Conservation (phyloP, 2,797 vertebrate genomes). For the Mus spretus region DNA sequence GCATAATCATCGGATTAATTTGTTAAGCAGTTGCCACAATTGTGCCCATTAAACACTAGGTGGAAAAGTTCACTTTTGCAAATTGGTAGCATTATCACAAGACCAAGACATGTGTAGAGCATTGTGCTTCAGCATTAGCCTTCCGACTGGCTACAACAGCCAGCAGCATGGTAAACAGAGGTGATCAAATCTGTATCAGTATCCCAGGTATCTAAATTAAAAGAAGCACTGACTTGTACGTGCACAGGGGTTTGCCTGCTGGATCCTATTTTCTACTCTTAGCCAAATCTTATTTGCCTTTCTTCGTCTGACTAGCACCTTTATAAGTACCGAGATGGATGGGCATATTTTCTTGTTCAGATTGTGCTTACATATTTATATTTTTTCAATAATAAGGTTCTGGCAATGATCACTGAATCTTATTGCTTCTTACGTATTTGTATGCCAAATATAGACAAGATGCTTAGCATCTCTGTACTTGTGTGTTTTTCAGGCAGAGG, state of each 20-base stretch:
- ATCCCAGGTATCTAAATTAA: not conserved
- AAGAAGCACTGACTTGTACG: not conserved
- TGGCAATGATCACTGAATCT: not conserved
- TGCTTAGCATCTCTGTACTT: conserved; percentile 62
- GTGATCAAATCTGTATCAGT: not conserved
- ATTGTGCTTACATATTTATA: not conserved
- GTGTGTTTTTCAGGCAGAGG: conserved; percentile 93
- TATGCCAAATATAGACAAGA: conserved; percentile 11
- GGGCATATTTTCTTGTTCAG: conserved; percentile 8
- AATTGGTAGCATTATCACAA: not conserved
- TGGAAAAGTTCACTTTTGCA: not conserved
- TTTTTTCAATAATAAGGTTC: conserved; percentile 26
- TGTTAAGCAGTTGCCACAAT: not conserved
- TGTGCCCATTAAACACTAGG: not conserved
- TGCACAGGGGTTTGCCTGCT: not conserved
- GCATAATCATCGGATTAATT: not conserved
- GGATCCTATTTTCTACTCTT: not conserved
- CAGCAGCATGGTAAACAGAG: not conserved
- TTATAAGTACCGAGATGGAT: not conserved
- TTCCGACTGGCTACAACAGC: not conserved
- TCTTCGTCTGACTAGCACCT: conserved; percentile 21
- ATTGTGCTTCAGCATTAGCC: not conserved
- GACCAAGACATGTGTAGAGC: not conserved
- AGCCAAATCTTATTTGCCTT: conserved; percentile 53
- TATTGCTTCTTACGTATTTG: conserved; percentile 12